phyloP scores from a whole-genome alignment of 2,113 vertebrate genomes.

The Pseudorasbora parva region DNA sequence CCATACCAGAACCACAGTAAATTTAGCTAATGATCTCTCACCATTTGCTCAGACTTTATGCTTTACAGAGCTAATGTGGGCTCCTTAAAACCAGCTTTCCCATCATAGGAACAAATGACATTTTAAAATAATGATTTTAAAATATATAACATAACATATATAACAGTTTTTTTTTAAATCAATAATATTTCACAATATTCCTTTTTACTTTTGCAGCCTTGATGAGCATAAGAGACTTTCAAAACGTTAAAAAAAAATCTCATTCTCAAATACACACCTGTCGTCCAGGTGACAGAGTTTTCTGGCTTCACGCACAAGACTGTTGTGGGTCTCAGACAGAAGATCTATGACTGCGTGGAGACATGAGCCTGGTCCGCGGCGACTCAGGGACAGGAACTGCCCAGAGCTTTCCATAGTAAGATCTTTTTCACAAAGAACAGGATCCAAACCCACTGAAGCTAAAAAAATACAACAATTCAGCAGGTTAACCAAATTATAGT shows the following conservation, averaged over 20 bases:
- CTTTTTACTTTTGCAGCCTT: background rate
- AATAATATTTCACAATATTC: background rate
- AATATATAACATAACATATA: too few relatives aligned
- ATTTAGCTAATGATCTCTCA: too few relatives aligned
- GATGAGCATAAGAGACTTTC: background rate
- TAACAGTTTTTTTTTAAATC: too few relatives aligned
- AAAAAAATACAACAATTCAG: background rate
- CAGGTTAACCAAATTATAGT: background rate
- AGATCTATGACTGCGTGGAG: conserved; percentile 68
- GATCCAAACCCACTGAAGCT: conserved; percentile 59
- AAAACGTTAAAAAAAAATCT: too few relatives aligned
- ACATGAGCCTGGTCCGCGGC: conserved; percentile 70
- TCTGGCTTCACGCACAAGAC: conserved; percentile 68
- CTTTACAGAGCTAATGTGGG: too few relatives aligned
- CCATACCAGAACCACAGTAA: too few relatives aligned
- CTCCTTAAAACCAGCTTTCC: background rate
- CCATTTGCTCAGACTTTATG: too few relatives aligned
- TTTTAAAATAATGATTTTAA: background rate
- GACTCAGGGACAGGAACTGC: conserved; percentile 65
- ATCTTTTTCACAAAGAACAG: conserved; percentile 62
- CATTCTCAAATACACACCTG: conserved; percentile 63
- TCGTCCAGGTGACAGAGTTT: conserved; percentile 54
- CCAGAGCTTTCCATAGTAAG: conserved; percentile 65
- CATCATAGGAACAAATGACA: background rate
- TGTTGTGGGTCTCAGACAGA: conserved; percentile 74